Percentiles rank a stretch among this genome's conserved stretches.
These are phyloP conservation scores for Euglossa dilemma DNA, from an alignment of 1,140 invertebrate genomes.

Conservation along the genomic window DNA sequence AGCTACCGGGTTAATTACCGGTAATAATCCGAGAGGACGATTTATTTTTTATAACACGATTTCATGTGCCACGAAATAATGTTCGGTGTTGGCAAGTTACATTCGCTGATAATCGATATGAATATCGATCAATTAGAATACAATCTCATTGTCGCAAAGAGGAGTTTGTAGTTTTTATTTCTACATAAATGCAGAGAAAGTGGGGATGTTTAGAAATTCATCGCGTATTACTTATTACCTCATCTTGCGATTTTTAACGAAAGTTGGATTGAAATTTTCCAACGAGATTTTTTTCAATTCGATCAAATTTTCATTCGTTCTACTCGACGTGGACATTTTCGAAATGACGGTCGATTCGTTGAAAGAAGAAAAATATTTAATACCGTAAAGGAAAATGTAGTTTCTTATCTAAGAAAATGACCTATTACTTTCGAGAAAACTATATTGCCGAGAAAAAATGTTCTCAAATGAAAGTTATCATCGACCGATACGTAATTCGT, in stretches of 20 bases:
- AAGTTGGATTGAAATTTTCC: too few species aligned
- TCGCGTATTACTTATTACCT: background rate
- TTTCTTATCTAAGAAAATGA: background rate
- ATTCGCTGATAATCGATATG: background rate
- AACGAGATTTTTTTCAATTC: too few species aligned
- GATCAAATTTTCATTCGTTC: too few species aligned
- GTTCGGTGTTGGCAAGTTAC: background rate
- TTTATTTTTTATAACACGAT: conserved; percentile 1
- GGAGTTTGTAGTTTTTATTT: background rate
- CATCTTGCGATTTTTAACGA: too few species aligned
- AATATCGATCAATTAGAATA: background rate
- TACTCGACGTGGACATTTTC: too few species aligned
- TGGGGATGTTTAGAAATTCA: background rate
- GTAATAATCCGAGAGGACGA: background rate
- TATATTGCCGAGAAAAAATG: background rate
- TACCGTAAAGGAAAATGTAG: too few species aligned
- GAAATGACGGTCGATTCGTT: too few species aligned
- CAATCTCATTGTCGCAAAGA: background rate
- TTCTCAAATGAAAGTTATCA: background rate
- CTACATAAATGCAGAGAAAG: background rate
- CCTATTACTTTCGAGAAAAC: background rate
- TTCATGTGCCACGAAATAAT: background rate
- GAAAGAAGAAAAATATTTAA: too few species aligned
- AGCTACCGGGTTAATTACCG: too few species aligned
- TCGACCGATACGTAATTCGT: background rate